Conservation (phyloP, 2,797 vertebrate genomes). For the Macropus fuliginosus region DNA sequence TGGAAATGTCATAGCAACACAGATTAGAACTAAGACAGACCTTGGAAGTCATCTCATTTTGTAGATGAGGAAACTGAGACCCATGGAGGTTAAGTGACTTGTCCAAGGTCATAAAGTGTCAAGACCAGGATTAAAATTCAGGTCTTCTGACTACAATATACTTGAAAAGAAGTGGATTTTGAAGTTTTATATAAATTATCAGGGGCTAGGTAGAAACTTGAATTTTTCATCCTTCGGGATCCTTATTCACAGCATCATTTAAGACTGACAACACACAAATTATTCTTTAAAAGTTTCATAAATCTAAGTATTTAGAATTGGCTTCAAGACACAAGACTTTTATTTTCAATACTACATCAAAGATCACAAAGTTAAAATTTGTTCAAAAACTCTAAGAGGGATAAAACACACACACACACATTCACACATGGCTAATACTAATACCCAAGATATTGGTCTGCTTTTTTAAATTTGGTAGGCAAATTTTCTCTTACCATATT, state of each 20-base stretch:
- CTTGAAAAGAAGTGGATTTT: not conserved
- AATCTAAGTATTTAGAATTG: not conserved
- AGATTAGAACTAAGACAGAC: not conserved
- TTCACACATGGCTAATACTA: not conserved
- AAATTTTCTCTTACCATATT: constrained; percentile 22
- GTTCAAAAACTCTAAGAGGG: constrained; percentile 37
- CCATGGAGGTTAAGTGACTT: not conserved
- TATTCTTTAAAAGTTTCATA: constrained; percentile 9
- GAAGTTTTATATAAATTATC: not conserved
- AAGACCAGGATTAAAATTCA: not conserved
- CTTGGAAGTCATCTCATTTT: not conserved
- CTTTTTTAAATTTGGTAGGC: not conserved
- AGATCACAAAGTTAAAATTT: constrained; percentile 11
- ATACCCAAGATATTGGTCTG: not conserved
- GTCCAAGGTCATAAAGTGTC: not conserved
- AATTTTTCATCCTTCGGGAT: not conserved
- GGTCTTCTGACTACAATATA: not conserved
- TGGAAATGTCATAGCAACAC: not conserved
- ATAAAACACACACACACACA: not conserved
- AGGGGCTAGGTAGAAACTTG: not conserved
- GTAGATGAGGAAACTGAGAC: not conserved
- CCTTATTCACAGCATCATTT: constrained; percentile 8
- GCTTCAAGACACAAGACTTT: not conserved
- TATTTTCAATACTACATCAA: not conserved
- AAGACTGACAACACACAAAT: not conserved